Conservation (phyloP, 2,888 invertebrate species). For the Lathronympha strigana region DNA sequence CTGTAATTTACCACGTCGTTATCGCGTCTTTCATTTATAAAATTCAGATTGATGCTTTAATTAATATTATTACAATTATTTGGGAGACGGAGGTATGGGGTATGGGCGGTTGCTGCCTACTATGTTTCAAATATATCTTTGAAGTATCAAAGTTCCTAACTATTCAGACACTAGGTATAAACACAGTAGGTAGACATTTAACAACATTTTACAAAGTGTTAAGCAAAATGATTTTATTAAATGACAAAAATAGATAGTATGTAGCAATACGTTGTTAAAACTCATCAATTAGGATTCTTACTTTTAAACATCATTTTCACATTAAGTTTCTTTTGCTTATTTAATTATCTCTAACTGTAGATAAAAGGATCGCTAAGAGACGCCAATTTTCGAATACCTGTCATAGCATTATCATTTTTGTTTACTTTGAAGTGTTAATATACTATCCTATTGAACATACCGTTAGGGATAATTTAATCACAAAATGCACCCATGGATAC, state of each 20-base stretch:
- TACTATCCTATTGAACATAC: constrained; percentile 7
- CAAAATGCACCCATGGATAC: constrained; percentile 31
- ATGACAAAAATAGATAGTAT: constrained; percentile 21
- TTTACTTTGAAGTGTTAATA: constrained; percentile 29
- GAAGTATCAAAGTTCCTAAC: too few relatives aligned
- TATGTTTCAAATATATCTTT: background rate
- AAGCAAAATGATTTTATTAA: background rate
- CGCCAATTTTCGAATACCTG: background rate
- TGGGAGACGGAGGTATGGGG: too few relatives aligned
- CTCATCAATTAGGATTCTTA: constrained; percentile 40
- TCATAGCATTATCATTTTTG: constrained; percentile 27
- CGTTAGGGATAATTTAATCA: constrained; percentile 23
- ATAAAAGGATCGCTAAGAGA: constrained; percentile 29
- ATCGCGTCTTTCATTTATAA: too few relatives aligned
- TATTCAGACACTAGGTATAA: background rate
- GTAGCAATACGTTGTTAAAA: constrained; percentile 32
- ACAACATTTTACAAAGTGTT: constrained; percentile 6
- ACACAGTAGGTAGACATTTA: background rate
- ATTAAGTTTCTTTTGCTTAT: constrained; percentile 56
- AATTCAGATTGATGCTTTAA: too few relatives aligned
- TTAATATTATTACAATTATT: too few relatives aligned
- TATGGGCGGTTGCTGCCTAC: too few relatives aligned
- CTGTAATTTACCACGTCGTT: too few relatives aligned
- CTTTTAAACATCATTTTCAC: constrained; percentile 52
- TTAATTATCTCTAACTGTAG: constrained; percentile 48